A percentile compares a stretch with the other conserved stretches of the same genome.
Evolutionary conservation across 2,113 vertebrate species (phyloP).

Genomic region (Ginglymostoma cirratum): DNA sequence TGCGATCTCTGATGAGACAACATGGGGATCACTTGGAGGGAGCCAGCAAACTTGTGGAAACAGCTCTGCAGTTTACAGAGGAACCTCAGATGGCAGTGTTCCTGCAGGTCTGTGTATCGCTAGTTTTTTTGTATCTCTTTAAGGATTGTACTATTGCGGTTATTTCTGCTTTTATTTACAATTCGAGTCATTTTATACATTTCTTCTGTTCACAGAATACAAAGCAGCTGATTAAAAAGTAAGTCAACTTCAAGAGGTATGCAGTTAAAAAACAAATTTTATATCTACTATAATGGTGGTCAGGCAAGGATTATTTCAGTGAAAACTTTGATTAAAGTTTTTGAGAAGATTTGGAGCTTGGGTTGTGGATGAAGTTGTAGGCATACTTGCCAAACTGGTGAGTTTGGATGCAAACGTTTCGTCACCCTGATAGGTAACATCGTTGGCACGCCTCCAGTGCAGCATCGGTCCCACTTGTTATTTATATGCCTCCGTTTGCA

Average conservation of each 20-base stretch:
- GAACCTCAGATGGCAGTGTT: conserved; percentile 77
- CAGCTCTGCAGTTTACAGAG: conserved; percentile 72
- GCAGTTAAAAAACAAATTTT: not conserved
- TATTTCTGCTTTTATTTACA: conserved; percentile 36
- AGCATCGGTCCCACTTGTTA: too few species aligned
- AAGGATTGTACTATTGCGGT: not conserved
- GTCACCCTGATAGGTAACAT: too few species aligned
- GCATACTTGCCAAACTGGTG: too few species aligned
- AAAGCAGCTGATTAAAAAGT: conserved; percentile 78
- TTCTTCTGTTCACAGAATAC: conserved; percentile 60
- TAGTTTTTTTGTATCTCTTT: not conserved
- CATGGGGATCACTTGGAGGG: conserved; percentile 75
- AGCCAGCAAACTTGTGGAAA: conserved; percentile 71
- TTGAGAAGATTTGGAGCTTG: too few species aligned
- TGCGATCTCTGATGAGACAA: conserved; percentile 67
- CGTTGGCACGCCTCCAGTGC: too few species aligned
- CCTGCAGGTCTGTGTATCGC: conserved; percentile 62
- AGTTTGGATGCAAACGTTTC: too few species aligned
- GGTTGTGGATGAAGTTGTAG: too few species aligned
- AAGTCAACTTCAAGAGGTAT: conserved; percentile 51
- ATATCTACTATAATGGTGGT: not conserved
- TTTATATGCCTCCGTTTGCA: too few species aligned
- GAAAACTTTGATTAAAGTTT: not conserved
- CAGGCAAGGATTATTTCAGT: not conserved
- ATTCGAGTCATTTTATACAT: not conserved